These are phyloP conservation scores for Atherinomorus stipes DNA, from an alignment of 2,113 vertebrate genomes.

Conservation along the genomic window DNA sequence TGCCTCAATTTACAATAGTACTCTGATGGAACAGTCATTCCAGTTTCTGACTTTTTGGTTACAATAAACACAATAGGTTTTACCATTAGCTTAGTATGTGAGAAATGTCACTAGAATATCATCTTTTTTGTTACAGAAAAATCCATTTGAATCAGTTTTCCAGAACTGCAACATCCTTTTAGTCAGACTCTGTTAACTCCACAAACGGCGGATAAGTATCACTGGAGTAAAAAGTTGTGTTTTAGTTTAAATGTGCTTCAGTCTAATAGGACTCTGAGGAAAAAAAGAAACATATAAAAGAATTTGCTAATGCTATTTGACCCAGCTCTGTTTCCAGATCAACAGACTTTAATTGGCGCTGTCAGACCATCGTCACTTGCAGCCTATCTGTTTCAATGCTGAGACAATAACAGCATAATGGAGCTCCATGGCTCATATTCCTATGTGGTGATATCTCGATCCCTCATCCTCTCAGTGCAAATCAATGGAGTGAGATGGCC, in stretches of 20 bases:
- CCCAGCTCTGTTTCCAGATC: constrained; percentile 69
- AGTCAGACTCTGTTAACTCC: background rate
- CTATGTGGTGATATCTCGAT: constrained; percentile 70
- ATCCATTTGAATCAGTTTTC: too few relatives aligned
- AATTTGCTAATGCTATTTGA: constrained; percentile 54
- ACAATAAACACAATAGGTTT: too few relatives aligned
- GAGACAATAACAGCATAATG: constrained; percentile 76
- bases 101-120: too few relatives aligned
- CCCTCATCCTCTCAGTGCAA: constrained; percentile 66
- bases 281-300: constrained; percentile 55
- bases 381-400: constrained; percentile 66
- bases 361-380: constrained; percentile 57
- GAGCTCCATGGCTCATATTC: constrained; percentile 74
- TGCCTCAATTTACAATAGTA: too few relatives aligned
- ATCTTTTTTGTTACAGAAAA: too few relatives aligned
- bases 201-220: background rate
- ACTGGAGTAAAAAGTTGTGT: background rate
- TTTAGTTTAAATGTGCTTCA: background rate
- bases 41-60: too few relatives aligned
- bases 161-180: too few relatives aligned
- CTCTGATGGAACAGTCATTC: too few relatives aligned
- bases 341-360: constrained; percentile 67
- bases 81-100: too few relatives aligned
- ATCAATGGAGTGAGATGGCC: constrained; percentile 79
- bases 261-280: background rate